phyloP scores from a whole-genome alignment of 64 coral and sea anemone species.

The Acropora tenuis region DNA sequence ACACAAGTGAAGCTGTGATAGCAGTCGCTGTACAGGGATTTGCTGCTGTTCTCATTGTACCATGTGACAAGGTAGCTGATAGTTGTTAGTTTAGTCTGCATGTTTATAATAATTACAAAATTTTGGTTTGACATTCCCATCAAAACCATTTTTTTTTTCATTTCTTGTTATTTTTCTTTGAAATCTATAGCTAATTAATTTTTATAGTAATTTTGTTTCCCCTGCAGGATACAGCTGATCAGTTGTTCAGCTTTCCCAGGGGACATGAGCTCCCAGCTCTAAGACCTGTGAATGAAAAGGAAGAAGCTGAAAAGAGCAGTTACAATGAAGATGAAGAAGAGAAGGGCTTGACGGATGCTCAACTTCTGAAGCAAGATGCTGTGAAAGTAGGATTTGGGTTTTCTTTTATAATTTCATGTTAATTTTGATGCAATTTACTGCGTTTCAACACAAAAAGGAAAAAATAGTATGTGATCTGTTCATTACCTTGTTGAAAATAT shows the following conservation, averaged over 20 bases:
- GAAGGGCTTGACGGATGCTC: slow-evolving; percentile 68
- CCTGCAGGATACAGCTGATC: slow-evolving; percentile 41
- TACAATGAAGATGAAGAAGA: slow-evolving; percentile 39
- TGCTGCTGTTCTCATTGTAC: slow-evolving; percentile 68
- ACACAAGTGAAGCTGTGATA: slow-evolving; percentile 75
- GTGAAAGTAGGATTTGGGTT: slow-evolving; percentile 55
- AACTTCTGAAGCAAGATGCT: slow-evolving; percentile 85
- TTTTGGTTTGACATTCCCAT: no score
- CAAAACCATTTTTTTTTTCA: no score
- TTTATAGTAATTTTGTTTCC: no score
- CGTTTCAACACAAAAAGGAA: no score
- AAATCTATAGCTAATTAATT: no score
- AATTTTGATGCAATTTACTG: no score
- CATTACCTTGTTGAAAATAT: no score
- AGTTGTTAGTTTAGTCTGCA: no score
- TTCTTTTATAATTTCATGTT: not conserved
- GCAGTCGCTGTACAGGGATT: slow-evolving; percentile 79
- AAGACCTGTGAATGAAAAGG: slow-evolving; percentile 6
- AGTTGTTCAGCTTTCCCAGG: slow-evolving; percentile 70
- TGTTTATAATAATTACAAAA: no score
- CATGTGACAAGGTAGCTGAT: slow-evolving; percentile 75
- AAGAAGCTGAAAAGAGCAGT: not conserved
- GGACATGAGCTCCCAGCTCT: slow-evolving; percentile 77
- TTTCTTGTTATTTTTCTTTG: no score
- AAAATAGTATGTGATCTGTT: no score